Percentiles rank a stretch among this genome's conserved stretches.
Evolutionary conservation across 2,113 vertebrate genomes (phyloP).

Genomic region (Strix uralensis): DNA sequence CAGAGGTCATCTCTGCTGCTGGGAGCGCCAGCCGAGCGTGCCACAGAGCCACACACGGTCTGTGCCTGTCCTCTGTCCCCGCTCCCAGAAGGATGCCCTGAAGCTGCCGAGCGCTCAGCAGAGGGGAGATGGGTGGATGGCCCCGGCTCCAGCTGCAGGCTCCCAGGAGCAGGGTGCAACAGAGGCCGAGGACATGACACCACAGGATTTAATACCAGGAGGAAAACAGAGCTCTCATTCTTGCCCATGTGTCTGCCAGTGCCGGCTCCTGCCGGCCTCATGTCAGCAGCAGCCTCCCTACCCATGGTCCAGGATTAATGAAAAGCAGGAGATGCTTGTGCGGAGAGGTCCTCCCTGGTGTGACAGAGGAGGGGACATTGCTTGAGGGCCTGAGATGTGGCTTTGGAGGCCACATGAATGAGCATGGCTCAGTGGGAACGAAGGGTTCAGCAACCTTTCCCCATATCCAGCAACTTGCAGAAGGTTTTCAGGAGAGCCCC

Average conservation of each 20-base stretch:
- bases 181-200: background rate
- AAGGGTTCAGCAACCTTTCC: background rate
- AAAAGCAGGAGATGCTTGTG: background rate
- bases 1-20: background rate
- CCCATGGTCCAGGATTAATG: background rate
- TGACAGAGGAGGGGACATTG: background rate
- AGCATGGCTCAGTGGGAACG: background rate
- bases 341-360: background rate
- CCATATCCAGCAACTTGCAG: background rate
- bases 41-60: background rate
- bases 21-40: background rate
- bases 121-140: background rate
- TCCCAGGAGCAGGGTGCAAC: background rate
- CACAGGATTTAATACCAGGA: accelerated
- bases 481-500: background rate
- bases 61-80: background rate
- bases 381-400: background rate
- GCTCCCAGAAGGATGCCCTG: background rate
- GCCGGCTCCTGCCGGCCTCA: background rate
- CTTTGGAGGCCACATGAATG: background rate
- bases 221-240: background rate
- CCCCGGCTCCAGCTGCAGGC: background rate
- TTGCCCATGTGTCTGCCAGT: background rate
- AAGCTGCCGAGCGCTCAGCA: background rate
- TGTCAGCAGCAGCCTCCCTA: background rate